phyloP scores from a whole-genome alignment of 2,113 vertebrate genomes.

The Trematocara variabile region DNA sequence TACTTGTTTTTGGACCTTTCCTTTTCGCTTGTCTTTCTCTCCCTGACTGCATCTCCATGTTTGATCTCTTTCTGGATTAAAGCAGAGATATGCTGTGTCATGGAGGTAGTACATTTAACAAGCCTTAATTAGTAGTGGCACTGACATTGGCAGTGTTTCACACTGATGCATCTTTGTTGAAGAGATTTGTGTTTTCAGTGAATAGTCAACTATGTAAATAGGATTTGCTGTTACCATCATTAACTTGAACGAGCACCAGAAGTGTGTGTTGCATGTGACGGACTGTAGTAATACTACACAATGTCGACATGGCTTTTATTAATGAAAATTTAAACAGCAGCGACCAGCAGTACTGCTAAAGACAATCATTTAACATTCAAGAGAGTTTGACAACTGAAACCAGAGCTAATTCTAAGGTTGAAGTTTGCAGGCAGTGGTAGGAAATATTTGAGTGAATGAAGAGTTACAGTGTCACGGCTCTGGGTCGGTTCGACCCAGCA shows the following conservation, averaged over 20 bases:
- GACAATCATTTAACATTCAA: not conserved
- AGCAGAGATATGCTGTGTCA: not conserved
- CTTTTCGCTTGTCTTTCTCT: not conserved
- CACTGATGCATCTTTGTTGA: not conserved
- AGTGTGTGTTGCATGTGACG: not conserved
- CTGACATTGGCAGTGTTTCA: not conserved
- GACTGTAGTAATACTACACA: not conserved
- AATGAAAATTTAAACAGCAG: not conserved
- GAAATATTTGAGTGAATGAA: not conserved
- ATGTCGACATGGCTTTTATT: not conserved
- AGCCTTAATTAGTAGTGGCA: not conserved
- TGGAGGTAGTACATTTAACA: not conserved
- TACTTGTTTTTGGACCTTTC: not conserved
- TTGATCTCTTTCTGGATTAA: not conserved
- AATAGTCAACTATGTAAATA: not conserved
- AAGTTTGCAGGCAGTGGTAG: not conserved
- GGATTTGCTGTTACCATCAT: not conserved
- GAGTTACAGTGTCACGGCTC: not conserved
- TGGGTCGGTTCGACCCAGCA: no score
- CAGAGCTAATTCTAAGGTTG: not conserved
- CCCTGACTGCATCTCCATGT: not conserved
- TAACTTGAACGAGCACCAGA: not conserved
- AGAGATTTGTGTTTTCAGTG: not conserved
- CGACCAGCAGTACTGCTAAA: not conserved
- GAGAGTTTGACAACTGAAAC: fast-evolving